These are phyloP conservation scores for Micronisus gabar DNA, from an alignment of 2,113 vertebrate species.

Conservation along the genomic window DNA sequence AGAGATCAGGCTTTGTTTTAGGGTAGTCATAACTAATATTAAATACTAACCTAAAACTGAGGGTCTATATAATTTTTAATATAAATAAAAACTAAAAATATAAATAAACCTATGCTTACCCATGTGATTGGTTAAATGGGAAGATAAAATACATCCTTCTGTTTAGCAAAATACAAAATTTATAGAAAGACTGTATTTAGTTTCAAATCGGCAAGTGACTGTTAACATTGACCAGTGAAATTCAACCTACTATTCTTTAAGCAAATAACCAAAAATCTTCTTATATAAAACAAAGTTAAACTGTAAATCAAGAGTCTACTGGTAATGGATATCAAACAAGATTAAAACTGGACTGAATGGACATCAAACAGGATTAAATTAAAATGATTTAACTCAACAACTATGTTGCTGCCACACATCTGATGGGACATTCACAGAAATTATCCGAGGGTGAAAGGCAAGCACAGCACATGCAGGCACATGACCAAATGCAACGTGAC, in stretches of 20 bases:
- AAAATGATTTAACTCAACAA: background rate
- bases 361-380: background rate
- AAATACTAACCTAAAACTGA: background rate
- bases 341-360: background rate
- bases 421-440: background rate
- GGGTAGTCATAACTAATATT: background rate
- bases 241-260: background rate
- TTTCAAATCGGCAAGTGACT: background rate
- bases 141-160: background rate
- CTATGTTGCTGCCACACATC: background rate
- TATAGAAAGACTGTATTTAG: background rate
- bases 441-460: background rate
- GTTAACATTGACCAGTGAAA: background rate
- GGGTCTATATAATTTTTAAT: background rate
- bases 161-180: background rate
- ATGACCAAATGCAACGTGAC: rapidly evolving
- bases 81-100: background rate
- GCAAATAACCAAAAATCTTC: background rate
- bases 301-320: background rate
- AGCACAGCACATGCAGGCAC: background rate
- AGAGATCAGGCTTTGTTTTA: background rate
- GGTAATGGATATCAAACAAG: background rate
- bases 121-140: background rate
- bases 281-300: background rate
- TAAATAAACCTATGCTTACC: background rate